Conservation (phyloP, 2,888 invertebrate genomes). For the Eugnorisma glareosa region DNA sequence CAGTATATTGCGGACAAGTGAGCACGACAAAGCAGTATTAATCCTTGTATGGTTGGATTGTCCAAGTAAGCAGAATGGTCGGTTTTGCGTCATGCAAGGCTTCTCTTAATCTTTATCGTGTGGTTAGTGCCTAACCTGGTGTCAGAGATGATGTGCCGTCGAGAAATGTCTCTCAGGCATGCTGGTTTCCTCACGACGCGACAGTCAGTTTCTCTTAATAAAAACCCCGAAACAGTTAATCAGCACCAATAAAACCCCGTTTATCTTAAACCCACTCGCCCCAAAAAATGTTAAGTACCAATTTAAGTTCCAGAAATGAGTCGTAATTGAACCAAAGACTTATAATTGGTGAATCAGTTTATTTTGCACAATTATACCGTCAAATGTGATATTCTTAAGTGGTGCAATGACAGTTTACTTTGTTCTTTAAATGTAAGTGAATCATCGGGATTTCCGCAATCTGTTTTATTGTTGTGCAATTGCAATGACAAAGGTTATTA, state of each 20-base stretch:
- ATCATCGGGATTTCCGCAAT: slow-evolving; percentile 13
- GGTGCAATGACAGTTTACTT: slow-evolving; percentile 23
- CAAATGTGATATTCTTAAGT: slow-evolving; percentile 32
- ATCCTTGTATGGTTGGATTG: too few relatives aligned
- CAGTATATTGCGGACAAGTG: not conserved
- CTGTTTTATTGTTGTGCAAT: slow-evolving; percentile 22
- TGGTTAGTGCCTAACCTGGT: too few relatives aligned
- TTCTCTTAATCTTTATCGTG: not conserved
- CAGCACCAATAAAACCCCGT: slow-evolving; percentile 44
- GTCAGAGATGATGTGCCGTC: too few relatives aligned
- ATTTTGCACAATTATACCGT: slow-evolving; percentile 52
- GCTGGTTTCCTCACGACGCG: too few relatives aligned
- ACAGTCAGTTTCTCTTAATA: not conserved
- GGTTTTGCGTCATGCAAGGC: too few relatives aligned
- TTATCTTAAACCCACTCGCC: slow-evolving; percentile 54
- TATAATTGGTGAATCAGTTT: slow-evolving; percentile 65
- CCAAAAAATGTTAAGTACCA: slow-evolving; percentile 56
- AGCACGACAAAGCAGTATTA: too few relatives aligned
- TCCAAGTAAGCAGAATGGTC: too few relatives aligned
- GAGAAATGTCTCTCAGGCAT: too few relatives aligned
- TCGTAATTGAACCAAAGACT: slow-evolving; percentile 61
- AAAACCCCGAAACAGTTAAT: slow-evolving; percentile 34
- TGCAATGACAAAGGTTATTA: not conserved
- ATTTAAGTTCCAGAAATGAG: slow-evolving; percentile 55
- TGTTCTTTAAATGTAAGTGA: slow-evolving; percentile 1